Conservation (phyloP, 2,113 vertebrate species). For the Callipepla squamata region DNA sequence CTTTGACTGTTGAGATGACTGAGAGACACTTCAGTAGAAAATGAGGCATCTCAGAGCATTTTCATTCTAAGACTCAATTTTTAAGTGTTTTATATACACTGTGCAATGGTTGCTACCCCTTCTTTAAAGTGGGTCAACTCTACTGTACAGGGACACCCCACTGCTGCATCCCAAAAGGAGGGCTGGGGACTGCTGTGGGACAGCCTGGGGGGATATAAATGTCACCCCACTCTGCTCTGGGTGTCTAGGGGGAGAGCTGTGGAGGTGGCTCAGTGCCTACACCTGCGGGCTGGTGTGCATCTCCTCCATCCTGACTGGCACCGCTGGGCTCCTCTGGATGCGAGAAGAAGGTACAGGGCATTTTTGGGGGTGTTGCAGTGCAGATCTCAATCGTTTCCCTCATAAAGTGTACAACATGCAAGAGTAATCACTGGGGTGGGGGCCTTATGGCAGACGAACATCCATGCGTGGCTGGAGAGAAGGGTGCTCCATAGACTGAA, state of each 20-base stretch:
- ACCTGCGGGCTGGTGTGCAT: conserved; percentile 42
- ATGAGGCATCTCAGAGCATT: background rate
- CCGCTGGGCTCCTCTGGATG: conserved; percentile 48
- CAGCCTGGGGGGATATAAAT: fast-evolving
- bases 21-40: background rate
- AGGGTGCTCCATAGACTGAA: background rate
- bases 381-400: background rate
- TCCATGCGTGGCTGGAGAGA: background rate
- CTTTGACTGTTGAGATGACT: background rate
- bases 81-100: background rate
- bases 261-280: conserved; percentile 64
- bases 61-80: background rate
- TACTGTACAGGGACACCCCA: background rate
- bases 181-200: fast-evolving
- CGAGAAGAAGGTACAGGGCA: background rate
- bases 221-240: background rate
- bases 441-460: fast-evolving
- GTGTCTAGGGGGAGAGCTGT: conserved; percentile 49
- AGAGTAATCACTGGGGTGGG: background rate
- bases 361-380: fast-evolving
- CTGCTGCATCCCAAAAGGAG: background rate
- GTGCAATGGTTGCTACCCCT: fast-evolving
- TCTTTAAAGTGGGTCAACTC: background rate
- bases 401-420: no score
- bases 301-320: background rate